These are phyloP conservation scores for Phrynocephalus guinanensis DNA, from an alignment of 2,797 vertebrate species.

Conservation along the genomic window DNA sequence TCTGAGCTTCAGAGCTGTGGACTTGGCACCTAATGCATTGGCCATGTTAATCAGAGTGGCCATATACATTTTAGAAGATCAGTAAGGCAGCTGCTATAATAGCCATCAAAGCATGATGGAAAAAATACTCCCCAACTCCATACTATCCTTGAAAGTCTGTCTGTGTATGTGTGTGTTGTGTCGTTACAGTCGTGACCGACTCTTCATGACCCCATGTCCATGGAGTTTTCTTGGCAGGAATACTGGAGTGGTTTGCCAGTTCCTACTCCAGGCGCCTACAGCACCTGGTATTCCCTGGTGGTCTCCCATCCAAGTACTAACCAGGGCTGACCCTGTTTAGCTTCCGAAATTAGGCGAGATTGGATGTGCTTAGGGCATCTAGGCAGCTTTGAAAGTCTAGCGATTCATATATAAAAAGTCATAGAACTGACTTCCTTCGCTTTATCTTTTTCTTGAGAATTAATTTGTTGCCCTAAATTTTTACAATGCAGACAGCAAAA, in stretches of 20 bases:
- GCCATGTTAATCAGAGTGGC: neutral
- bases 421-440: neutral
- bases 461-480: conserved; percentile 40
- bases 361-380: no score
- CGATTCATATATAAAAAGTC: conserved; percentile 4
- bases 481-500: conserved; percentile 51
- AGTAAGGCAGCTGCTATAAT: neutral
- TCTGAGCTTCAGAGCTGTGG: neutral
- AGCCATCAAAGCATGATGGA: neutral
- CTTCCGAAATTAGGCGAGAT: no score
- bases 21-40: neutral
- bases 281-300: no score
- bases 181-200: no score
- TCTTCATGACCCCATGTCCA: no score
- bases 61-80: neutral
- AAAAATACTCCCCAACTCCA: neutral
- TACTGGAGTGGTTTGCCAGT: no score
- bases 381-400: neutral
- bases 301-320: no score
- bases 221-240: no score
- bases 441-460: conserved; percentile 12
- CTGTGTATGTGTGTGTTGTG: no score
- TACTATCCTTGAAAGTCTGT: neutral
- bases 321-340: no score
- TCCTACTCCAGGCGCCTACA: no score